phyloP scores from a whole-genome alignment of 2,888 invertebrate species.

The Pammene aurita region DNA sequence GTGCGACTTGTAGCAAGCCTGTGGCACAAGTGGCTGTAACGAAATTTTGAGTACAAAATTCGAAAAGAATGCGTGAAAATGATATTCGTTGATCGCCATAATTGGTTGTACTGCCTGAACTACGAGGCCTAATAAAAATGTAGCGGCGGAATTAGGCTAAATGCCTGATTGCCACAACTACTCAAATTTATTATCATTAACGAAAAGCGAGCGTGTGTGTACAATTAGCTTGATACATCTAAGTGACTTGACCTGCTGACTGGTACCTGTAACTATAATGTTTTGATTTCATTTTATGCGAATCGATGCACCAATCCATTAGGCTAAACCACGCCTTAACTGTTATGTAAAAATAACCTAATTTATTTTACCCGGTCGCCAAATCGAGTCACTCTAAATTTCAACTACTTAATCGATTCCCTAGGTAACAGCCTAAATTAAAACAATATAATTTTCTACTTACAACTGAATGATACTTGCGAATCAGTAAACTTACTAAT shows the following conservation, averaged over 20 bases:
- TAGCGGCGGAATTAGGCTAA: not conserved
- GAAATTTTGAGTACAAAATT: no score
- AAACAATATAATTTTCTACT: constrained; percentile 43
- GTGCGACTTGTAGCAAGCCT: not conserved
- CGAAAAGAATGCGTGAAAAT: no score
- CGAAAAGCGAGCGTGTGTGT: constrained; percentile 8
- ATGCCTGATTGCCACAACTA: not conserved
- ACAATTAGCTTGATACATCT: not conserved
- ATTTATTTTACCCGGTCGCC: not conserved
- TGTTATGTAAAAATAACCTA: no score
- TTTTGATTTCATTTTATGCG: no score
- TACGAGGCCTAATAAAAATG: no score
- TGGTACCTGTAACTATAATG: constrained; percentile 5
- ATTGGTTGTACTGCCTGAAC: no score
- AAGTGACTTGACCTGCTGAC: constrained; percentile 12
- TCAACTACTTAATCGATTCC: constrained; percentile 26
- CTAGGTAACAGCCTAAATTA: constrained; percentile 33
- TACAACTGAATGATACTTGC: constrained; percentile 47
- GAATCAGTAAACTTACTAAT: constrained; percentile 47
- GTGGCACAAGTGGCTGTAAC: no score
- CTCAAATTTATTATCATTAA: not conserved
- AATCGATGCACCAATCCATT: no score
- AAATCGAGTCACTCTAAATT: constrained; percentile 13
- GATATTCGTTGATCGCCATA: no score
- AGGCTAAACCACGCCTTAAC: no score